Conservation (phyloP, 2,888 invertebrate genomes). For the Oligia strigilis region DNA sequence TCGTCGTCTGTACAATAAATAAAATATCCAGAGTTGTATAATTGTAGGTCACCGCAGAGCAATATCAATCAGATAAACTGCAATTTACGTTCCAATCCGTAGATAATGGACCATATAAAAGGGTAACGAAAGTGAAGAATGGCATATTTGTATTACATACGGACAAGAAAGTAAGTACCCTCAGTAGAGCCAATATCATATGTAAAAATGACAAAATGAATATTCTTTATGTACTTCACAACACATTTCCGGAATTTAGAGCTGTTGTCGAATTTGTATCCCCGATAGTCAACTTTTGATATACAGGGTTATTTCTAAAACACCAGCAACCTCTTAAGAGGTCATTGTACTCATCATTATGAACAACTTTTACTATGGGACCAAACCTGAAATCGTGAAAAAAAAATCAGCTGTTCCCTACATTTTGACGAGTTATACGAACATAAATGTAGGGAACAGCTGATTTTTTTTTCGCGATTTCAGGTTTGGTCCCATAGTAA, state of each 20-base stretch:
- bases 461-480: too few relatives aligned
- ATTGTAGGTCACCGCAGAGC: not conserved
- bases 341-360: too few relatives aligned
- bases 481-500: too few relatives aligned
- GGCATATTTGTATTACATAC: slow-evolving; percentile 34
- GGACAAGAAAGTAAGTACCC: slow-evolving; percentile 35
- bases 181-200: not conserved
- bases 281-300: not conserved
- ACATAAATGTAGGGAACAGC: too few relatives aligned
- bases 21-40: slow-evolving; percentile 11
- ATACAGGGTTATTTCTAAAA: too few relatives aligned
- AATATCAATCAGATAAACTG: slow-evolving; percentile 29
- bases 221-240: too few relatives aligned
- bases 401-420: too few relatives aligned
- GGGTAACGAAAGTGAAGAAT: slow-evolving; percentile 5
- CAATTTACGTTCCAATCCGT: slow-evolving; percentile 10
- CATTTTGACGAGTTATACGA: too few relatives aligned
- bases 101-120: slow-evolving; percentile 36
- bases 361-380: too few relatives aligned
- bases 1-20: slow-evolving; percentile 4
- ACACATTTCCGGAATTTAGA: not conserved
- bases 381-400: too few relatives aligned
- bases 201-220: not conserved
- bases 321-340: too few relatives aligned
- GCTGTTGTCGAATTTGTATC: not conserved